Evolutionary conservation across 2,888 invertebrate species (phyloP), one percentile per base, ranked within the genome.

Genomic region (Gonocerus acuteangulatus): DNA sequence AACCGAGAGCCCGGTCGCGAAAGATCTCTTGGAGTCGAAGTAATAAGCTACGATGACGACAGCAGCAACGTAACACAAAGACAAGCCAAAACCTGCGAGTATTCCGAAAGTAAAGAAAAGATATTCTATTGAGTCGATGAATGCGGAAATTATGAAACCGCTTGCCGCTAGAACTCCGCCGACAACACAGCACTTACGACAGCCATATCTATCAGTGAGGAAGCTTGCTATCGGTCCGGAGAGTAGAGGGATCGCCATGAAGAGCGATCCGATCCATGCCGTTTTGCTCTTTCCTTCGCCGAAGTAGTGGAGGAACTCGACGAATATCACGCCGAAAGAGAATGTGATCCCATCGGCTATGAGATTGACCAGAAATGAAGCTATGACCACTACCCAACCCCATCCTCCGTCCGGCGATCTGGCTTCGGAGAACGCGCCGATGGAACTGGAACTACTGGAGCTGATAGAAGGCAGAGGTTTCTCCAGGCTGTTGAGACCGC

Each of bases 301-400:
- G 75, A 93, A 95, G 73, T 89, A 87, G 69, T 87, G 83, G 61
- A 90, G 78, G 70, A 95, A 87, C 71, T 91, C 87, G 1, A 88
- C 85, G 74, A 82, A 93, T 70, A 95, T 85, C 2, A 94, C 86
- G 60, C 95, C 95, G 74, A 94, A 94, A 66, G 89, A 89, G 76
- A 93, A 92, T 0, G 91, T 91, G 67, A 93, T 85, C 2, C 95
- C 95, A 73, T 95, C 95, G 42, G 91, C 91, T 69, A 95, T 90
- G 65, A 92, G 79, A 73, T 92, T 92, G 66, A 92, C 87, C 76
- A 92, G 80, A 73, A 95, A 94, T 0, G 91, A 86, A 21, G 90
- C 90, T 64, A 86, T 83, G 0, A 94, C 93, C 54, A 95, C 83
- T 27, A 94, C 86, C 94, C 94, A 95, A 3, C 93, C 93, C 87